These are phyloP conservation scores for Charina bottae DNA, from an alignment of 2,113 vertebrate genomes.

Conservation along the genomic window DNA sequence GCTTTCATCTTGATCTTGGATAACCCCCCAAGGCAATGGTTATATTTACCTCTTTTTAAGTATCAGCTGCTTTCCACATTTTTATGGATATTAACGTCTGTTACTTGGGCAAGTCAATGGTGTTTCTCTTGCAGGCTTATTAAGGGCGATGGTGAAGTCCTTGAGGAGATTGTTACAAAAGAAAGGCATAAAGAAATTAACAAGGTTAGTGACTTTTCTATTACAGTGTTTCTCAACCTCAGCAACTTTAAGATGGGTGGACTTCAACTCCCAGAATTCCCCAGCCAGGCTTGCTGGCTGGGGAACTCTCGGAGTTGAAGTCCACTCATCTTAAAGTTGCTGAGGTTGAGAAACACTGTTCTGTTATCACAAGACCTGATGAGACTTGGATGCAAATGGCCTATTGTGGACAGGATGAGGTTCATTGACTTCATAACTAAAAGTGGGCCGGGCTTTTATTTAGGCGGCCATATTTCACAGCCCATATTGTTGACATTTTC, in stretches of 20 bases:
- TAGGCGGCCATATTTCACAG: not conserved
- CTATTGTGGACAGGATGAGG: rapidly evolving
- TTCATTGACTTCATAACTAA: not conserved
- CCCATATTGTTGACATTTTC: not conserved
- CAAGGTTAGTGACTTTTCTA: conserved; percentile 77
- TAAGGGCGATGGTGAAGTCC: conserved; percentile 93
- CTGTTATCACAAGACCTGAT: rapidly evolving
- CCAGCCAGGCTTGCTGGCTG: too few species aligned
- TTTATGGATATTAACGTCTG: not conserved
- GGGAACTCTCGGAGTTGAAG: too few species aligned
- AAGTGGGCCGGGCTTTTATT: not conserved
- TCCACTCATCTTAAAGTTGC: too few species aligned
- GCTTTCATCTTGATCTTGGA: not conserved
- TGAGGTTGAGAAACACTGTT: too few species aligned
- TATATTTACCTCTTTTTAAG: not conserved
- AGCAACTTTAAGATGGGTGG: too few species aligned
- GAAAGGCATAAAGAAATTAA: conserved; percentile 94
- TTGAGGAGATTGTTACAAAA: conserved; percentile 94
- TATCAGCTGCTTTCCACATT: not conserved
- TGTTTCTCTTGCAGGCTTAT: conserved; percentile 81
- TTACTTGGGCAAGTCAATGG: rapidly evolving
- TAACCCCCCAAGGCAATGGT: not conserved
- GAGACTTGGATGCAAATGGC: not conserved
- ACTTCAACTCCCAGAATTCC: too few species aligned
- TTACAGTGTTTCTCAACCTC: too few species aligned